These are phyloP conservation scores for Bombyx mandarina DNA, from an alignment of 1,140 invertebrate genomes.

Conservation along the genomic window DNA sequence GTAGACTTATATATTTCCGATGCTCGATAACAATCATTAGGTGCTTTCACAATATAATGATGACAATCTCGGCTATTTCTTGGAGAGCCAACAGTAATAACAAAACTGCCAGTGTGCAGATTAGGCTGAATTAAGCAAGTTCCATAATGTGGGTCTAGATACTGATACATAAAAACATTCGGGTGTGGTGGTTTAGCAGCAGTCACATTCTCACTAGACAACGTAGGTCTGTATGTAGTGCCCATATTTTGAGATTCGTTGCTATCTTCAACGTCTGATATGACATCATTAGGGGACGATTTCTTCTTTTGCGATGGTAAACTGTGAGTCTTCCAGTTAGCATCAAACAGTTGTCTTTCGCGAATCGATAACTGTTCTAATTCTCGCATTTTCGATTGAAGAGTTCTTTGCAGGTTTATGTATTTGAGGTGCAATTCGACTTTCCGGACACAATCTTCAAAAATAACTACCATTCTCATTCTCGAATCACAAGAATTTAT, in stretches of 20 bases:
- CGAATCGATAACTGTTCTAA: conserved; percentile 85
- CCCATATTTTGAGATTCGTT: conserved; percentile 43
- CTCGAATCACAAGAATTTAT: conserved; percentile 91
- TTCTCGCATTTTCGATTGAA: conserved; percentile 90
- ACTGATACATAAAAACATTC: conserved; percentile 78
- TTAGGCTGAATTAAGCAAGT: conserved; percentile 76
- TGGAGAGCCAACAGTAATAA: conserved; percentile 77
- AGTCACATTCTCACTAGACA: conserved; percentile 81
- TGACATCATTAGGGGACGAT: conserved; percentile 66
- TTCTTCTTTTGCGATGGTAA: conserved; percentile 85
- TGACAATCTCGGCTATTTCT: conserved; percentile 76
- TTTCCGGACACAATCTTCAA: conserved; percentile 95
- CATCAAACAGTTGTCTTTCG: conserved; percentile 86
- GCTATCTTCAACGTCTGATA: conserved; percentile 51
- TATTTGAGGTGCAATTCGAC: conserved; percentile 93
- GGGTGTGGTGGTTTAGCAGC: conserved; percentile 67
- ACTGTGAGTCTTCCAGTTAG: conserved; percentile 90
- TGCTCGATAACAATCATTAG: conserved; percentile 63
- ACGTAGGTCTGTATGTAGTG: conserved; percentile 72
- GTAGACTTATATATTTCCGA: conserved; percentile 35
- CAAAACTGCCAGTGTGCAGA: conserved; percentile 75
- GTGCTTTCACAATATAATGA: conserved; percentile 76
- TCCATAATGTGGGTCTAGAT: conserved; percentile 77
- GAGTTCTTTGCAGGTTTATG: conserved; percentile 86
- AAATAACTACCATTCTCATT: conserved; percentile 95